Evolutionary conservation across 2,113 vertebrate genomes (phyloP), one percentile per base, ranked within the genome.

Genomic region (Grallaria varia): DNA sequence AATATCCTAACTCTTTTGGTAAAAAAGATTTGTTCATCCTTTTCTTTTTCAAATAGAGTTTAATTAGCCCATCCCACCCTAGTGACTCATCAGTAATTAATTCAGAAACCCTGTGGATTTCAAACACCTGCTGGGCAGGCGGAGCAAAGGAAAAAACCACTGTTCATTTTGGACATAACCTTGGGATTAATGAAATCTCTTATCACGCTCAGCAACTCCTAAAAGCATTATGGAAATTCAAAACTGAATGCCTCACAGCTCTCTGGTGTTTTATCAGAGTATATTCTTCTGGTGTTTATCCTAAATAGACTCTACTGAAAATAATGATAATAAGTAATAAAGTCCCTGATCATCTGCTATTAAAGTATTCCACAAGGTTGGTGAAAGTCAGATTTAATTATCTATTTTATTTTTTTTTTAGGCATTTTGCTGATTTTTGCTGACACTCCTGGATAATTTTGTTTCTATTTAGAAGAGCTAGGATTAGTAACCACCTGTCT

Each of bases 81-180:
- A 50, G 45, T 83, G 84, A 83, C 64, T 81, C 49, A 55, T 72
- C 45, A 62, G 78, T 94, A 96, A 94, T 96, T 96, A 95, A 87
- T 81, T 73, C 7, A 2, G 50, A 88, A 87, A 24, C 75, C 24
- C 90, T 83, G 55, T 1, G n/a, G 78, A 55, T 94, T 96, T 93
- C 82, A 62, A 88, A 87, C 71, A 93, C 82, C 91, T 96, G 84
- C 84, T 83, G 81, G 66, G 78, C 82, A 91, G 94, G 84, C 76
- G 71, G 44, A 84, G 63, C 63, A 93, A 85, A 80, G 66, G 74
- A 60, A 71, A 8, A 72, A 12, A 1, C 0, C 44, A 35, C 15
- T 35, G 16, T 72, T 96, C 49, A 31, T 73, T 95, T 93, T 87
- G 59, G 71, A 77, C 18, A 8, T 60, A 87, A 85, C 53, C 67